phyloP scores from a whole-genome alignment of 2,888 invertebrate genomes.

The Ectobius pallidus region DNA sequence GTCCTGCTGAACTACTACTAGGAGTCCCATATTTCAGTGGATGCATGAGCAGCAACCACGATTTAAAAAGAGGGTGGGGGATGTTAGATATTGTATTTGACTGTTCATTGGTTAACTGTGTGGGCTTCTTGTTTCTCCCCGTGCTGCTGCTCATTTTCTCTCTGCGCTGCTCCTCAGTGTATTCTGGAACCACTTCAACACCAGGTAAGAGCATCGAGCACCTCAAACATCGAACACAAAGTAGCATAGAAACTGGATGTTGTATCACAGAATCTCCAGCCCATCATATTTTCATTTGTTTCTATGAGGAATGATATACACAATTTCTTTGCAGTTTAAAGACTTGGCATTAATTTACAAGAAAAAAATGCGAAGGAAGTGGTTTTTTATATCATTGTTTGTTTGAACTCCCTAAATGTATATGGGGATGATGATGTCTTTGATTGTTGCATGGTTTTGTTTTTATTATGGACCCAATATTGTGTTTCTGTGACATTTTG shows the following conservation, averaged over 20 bases:
- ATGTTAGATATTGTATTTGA: background rate
- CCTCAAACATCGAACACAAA: background rate
- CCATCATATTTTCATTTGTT: constrained; percentile 13
- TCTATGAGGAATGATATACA: background rate
- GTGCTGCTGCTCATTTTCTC: constrained; percentile 71
- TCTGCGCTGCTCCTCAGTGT: constrained; percentile 86
- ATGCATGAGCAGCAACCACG: constrained; percentile 2
- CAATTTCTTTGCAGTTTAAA: background rate
- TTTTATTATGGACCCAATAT: constrained; percentile 56
- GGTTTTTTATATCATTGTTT: constrained; percentile 51
- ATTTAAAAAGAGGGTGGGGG: background rate
- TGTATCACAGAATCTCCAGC: constrained; percentile 11
- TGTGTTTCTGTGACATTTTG: constrained; percentile 71
- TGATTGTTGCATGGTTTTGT: constrained; percentile 55
- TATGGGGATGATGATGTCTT: constrained; percentile 50
- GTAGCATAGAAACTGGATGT: constrained; percentile 10
- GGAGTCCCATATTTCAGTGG: background rate
- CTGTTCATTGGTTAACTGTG: constrained; percentile 35
- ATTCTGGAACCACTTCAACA: constrained; percentile 99
- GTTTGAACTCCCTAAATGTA: constrained; percentile 44
- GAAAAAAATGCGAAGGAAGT: background rate
- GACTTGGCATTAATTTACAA: background rate
- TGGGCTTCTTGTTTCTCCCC: constrained; percentile 54
- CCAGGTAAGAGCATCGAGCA: constrained; percentile 79
- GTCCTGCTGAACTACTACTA: background rate